phyloP scores from a whole-genome alignment of 2,113 vertebrate genomes.

The Cariama cristata region DNA sequence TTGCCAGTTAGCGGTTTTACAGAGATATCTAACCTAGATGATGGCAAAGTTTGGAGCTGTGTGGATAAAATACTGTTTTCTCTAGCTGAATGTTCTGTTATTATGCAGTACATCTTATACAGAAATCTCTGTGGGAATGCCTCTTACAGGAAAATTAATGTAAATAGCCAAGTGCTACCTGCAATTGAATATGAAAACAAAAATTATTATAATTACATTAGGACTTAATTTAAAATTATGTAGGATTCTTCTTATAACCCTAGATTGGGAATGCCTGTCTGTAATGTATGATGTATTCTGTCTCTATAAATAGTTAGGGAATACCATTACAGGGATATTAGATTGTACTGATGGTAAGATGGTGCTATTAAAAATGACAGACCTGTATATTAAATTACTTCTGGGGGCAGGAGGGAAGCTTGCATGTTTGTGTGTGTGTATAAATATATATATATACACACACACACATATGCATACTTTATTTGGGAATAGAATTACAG shows the following conservation, averaged over 20 bases:
- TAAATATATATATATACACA: background rate
- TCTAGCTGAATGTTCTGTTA: background rate
- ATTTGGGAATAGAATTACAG: background rate
- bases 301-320: constrained; percentile 73
- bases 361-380: constrained; percentile 57
- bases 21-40: background rate
- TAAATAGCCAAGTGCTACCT: constrained; percentile 44
- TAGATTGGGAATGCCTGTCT: constrained; percentile 1
- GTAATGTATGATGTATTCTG: constrained; percentile 28
- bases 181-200: constrained; percentile 34
- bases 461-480: background rate
- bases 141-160: constrained; percentile 30
- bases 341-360: constrained; percentile 48
- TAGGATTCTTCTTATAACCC: background rate
- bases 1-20: background rate
- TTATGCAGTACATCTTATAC: background rate
- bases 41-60: background rate
- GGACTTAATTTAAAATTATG: constrained; percentile 14
- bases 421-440: background rate
- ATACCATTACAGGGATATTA: constrained; percentile 70
- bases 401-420: background rate
- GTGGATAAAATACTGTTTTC: background rate
- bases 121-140: constrained; percentile 63
- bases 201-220: constrained; percentile 23
- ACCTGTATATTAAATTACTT: constrained; percentile 39